Base-by-base conservation (phyloP, 2,113 vertebrate species). In the Mionectes macconnelli region DNA sequence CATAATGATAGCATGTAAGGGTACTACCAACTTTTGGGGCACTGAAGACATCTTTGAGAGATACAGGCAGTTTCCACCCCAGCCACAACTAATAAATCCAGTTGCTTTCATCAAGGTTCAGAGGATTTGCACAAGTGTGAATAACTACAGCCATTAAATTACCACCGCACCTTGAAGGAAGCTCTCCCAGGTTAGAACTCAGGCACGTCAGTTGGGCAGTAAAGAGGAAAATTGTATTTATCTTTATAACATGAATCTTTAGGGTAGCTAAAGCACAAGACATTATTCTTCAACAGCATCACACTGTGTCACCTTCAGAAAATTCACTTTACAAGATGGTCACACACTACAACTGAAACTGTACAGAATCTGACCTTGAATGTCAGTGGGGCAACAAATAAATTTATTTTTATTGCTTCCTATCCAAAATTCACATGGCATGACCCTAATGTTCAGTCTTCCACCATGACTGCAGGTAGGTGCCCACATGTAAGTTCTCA, bases 181-280 rank as follows among this genome's bases (percentile, higher is more conserved):
- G 64, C 47, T 93, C 50, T 85, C 19, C 52, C 56, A 89, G 35
- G 64, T 11, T 64, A 89, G 37, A 87, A 74, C 22, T 86, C 9
- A 1, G 15, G 30, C 27, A 57, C 1, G 1, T 49, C 69, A 88
- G 44, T 4, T 49, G 57, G 68, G 68, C 68, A 88, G 40, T 60
- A 74, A 76, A 92, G 39, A 88, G 35, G 59, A 97, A 96, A 91
- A 40, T 33, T 90, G 27, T 24, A 33, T 66, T 92, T 83, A 59
- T 44, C 72, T 90, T 94, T 44, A 85, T 47, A 74, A 90, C 5
- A 47, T 35, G 55, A 90, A 90, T 44, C 52, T 80, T 91, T 42
- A 56, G 59, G 19, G 64, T 30, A 84, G 31, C 25, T 70, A n/a
- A 62, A 92, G 50, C 4, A 1, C n/a, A 88, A 68, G 60, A 85